A percentile compares a stretch with the other conserved stretches of the same genome.
These are phyloP conservation scores for Callyntrura sp. DNA, from an alignment of 2,888 invertebrate species.

Conservation along the genomic window DNA sequence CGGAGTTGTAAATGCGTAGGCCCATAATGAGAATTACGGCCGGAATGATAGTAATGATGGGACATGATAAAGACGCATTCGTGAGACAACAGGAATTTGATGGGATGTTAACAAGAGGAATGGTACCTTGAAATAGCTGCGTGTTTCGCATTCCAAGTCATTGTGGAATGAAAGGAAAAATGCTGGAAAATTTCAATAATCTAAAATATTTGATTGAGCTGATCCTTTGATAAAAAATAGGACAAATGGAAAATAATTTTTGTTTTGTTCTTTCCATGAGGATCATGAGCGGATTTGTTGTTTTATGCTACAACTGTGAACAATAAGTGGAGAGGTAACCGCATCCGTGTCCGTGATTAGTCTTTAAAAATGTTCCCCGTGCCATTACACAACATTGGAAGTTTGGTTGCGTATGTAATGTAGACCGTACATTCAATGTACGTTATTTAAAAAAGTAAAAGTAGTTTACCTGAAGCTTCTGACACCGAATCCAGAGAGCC, in stretches of 20 bases:
- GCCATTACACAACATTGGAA: too few relatives aligned
- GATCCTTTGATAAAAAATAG: not conserved
- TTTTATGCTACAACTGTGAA: too few relatives aligned
- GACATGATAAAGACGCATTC: slow-evolving; percentile 17
- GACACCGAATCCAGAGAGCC: slow-evolving; percentile 82
- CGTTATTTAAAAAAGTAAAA: too few relatives aligned
- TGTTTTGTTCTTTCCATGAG: not conserved
- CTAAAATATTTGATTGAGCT: not conserved
- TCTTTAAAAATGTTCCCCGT: too few relatives aligned
- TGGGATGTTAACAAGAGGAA: not conserved
- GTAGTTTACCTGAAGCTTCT: slow-evolving; percentile 80
- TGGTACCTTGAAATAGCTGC: not conserved
- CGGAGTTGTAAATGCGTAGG: not conserved
- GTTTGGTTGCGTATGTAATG: too few relatives aligned
- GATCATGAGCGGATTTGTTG: not conserved
- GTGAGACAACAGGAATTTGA: not conserved
- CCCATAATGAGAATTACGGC: too few relatives aligned
- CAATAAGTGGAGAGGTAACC: too few relatives aligned
- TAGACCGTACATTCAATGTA: too few relatives aligned
- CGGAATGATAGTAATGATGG: not conserved
- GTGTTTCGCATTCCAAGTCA: slow-evolving; percentile 36
- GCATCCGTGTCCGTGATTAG: too few relatives aligned
- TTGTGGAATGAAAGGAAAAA: not conserved
- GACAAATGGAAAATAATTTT: not conserved
- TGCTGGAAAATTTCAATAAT: not conserved